Evolutionary conservation across 2,888 invertebrate genomes (phyloP), one percentile per base, ranked within the genome.

Genomic region (Lasioglossum marginatum): DNA sequence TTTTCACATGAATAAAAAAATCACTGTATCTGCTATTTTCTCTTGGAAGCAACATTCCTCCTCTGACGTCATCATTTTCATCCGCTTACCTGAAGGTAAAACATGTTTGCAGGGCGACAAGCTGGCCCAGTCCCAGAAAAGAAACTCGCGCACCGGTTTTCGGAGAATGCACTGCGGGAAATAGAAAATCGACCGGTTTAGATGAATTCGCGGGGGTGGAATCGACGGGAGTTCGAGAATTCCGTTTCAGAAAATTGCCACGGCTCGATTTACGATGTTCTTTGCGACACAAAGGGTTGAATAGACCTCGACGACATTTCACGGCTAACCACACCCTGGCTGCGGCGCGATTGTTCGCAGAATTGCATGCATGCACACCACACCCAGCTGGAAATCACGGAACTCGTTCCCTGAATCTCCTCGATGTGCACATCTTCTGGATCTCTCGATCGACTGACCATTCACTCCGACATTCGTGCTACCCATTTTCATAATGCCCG

Each of bases 81-180:
- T 34, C 23, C 34, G 82, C 87, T n/a, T 78, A 89, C 89, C 89
- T 90, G 90, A 45, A 90, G 77, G 34, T 90, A 90, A 83, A 89
- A 90, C 90, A 90, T 90, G 63, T 85, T 86, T 52, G 45, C 52
- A 72, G 57, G 63, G 37, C 48, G 70, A 70, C 68, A 31, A 37
- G 31, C 45, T 6, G 68, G 60, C 19, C 31, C 71, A 76, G 80
- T 60, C 70, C 43, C 60, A 45, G 82, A 73, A 40, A 52, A 72
- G 66, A 71, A 89, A 87, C 66, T 89, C 82, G 60, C 85, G 81
- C 70, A 79, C 74, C 80, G 77, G 48, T 45, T 75, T 72, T 78
- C 74, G 40, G 43, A 27, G 63, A 40, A 68, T 57, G 27, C 81
- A 85, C 86, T 81, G 81, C n/a, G 78, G 40, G 72, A 81, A 86